These are phyloP conservation scores for Lepeophtheirus salmonis DNA, from an alignment of 1,140 invertebrate species.

Conservation along the genomic window DNA sequence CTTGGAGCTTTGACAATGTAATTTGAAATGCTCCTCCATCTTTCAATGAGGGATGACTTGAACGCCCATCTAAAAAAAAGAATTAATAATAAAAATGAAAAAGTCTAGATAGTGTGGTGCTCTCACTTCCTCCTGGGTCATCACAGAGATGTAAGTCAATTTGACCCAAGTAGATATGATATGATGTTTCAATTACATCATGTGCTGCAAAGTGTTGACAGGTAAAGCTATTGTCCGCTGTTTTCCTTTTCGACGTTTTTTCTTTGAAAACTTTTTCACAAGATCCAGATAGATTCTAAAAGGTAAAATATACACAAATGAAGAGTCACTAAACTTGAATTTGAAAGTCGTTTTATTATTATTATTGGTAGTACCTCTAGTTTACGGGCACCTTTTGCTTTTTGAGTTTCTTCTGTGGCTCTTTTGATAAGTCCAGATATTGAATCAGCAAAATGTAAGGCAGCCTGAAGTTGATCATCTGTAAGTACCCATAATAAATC, in stretches of 20 bases:
- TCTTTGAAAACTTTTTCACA: not conserved
- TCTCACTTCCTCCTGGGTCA: constrained; percentile 48
- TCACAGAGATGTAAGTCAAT: constrained; percentile 95
- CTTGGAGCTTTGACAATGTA: constrained; percentile 55
- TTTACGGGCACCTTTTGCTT: constrained; percentile 71
- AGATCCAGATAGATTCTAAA: constrained; percentile 53
- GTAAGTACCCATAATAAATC: constrained; percentile 95
- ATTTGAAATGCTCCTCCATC: constrained; percentile 87
- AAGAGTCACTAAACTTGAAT: not conserved
- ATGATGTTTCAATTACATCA: constrained; percentile 91
- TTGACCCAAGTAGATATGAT: constrained; percentile 79
- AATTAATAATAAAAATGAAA: not conserved
- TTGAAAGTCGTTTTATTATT: not conserved
- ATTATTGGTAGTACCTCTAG: constrained; percentile 45
- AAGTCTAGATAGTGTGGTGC: not conserved
- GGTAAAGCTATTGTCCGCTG: constrained; percentile 28
- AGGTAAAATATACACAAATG: not conserved
- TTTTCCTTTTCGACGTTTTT: constrained; percentile 6
- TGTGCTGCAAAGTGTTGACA: constrained; percentile 59
- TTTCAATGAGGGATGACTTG: constrained; percentile 56
- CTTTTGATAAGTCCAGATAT: constrained; percentile 62
- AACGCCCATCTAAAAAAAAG: constrained; percentile 44
- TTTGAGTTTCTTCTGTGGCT: constrained; percentile 57
- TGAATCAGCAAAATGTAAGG: constrained; percentile 78
- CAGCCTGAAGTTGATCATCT: constrained; percentile 85